Evolutionary conservation across 1,140 invertebrate species (phyloP).

Genomic region (Polypedilum pembai): DNA sequence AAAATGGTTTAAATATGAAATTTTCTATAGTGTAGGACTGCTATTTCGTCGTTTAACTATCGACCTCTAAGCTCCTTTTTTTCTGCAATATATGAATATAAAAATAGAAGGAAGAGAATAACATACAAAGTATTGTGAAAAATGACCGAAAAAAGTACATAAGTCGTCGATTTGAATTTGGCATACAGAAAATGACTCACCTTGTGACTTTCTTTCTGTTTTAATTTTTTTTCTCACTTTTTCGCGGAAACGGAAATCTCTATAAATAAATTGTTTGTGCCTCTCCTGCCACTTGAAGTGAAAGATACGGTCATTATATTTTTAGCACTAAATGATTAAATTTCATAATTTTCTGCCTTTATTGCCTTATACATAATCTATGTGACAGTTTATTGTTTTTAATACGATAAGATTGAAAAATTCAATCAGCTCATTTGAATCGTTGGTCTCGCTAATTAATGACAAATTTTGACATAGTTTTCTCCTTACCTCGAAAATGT

Average conservation of each 20-base stretch:
- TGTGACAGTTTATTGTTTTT: too few relatives aligned
- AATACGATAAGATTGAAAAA: too few relatives aligned
- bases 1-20: neutral
- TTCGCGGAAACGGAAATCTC: neutral
- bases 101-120: neutral
- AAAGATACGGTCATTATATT: neutral
- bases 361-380: neutral
- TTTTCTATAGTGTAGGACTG: neutral
- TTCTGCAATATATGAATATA: neutral
- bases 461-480: too few relatives aligned
- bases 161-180: neutral
- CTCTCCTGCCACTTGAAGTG: neutral
- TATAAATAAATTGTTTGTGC: neutral
- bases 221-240: neutral
- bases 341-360: neutral
- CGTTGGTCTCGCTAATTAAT: too few relatives aligned
- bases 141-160: constrained; percentile 14
- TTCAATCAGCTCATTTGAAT: too few relatives aligned
- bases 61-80: constrained; percentile 1
- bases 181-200: neutral
- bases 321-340: neutral
- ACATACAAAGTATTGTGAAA: neutral
- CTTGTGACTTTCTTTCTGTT: neutral
- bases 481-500: too few relatives aligned
- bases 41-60: neutral